Base-by-base conservation (phyloP, 2,797 vertebrate species). In the Diceros bicornis region DNA sequence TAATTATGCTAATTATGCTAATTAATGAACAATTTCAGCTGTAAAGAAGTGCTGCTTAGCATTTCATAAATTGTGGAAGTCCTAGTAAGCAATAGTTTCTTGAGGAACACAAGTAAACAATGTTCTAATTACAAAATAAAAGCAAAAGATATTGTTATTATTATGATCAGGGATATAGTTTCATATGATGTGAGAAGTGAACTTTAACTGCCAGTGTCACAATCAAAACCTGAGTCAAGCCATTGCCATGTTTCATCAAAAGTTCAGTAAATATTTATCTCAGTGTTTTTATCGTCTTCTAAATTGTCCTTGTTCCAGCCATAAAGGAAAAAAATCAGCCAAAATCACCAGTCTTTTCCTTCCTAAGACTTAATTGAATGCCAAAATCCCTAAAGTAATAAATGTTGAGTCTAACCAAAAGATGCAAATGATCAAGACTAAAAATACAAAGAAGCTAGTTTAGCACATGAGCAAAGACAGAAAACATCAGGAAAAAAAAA, bases 301-400 rank as follows among this genome's bases (percentile, higher is more conserved):
- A 71, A 82, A 82, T 77, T 92, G 92, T 96, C n/a, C 52, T 90
- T 92, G 64, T 92, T 90, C 62, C 41, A 89, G 55, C 68, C 37
- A 75, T 34, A 69, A 92, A 64, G 72, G 62, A n/a, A 62, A 87
- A 93, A 88, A 91, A 25, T 37, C 50, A 83, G 37, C 71, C 77
- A 41, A 90, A 94, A 57, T 86, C 74, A 64, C 79, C 55, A 82
- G 11, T 71, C 4, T 75, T 44, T 93, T 89, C 25, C 14, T 74
- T 94, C 78, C 21, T 78, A 59, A 41, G 85, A 52, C 66, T 83
- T 91, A 86, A 83, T 83, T 95, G 47, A 83, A 18, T 83, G 52
- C 52, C 41, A 44, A 66, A 57, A 50, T 88, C 62, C 71, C 50
- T 69, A 79, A 85, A 50, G 29, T 55, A 72, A 12, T 84, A 91